Conservation (phyloP, 2,797 vertebrate genomes). For the Chanos chanos region DNA sequence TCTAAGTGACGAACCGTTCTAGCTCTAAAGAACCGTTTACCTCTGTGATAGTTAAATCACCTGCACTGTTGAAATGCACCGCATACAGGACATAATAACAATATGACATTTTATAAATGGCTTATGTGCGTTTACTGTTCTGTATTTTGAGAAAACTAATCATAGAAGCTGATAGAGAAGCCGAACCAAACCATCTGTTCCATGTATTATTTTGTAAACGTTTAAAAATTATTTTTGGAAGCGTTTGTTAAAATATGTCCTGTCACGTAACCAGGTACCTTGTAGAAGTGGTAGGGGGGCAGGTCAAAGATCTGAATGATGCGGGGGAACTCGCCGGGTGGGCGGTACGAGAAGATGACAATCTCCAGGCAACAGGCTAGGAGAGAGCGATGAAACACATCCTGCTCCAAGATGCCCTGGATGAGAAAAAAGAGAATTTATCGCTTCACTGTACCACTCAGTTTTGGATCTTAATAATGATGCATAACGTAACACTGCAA, state of each 20-base stretch:
- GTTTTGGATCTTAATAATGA: not conserved
- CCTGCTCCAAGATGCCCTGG: slow-evolving; percentile 87
- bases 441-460: not conserved
- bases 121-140: no score
- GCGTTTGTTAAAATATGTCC: not conserved
- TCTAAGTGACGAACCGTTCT: no score
- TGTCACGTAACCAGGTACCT: no score
- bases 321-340: slow-evolving; percentile 83
- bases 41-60: no score
- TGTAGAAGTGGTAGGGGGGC: slow-evolving; percentile 90
- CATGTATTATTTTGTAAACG: not conserved
- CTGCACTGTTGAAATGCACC: no score
- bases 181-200: no score
- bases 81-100: no score
- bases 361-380: slow-evolving; percentile 90
- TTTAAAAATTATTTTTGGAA: not conserved
- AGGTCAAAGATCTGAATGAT: slow-evolving; percentile 83
- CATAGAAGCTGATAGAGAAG: no score
- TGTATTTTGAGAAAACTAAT: no score
- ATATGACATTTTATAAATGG: no score
- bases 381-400: slow-evolving; percentile 88
- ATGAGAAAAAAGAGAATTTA: slow-evolving; percentile 32
- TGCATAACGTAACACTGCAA: no score
- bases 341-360: slow-evolving; percentile 85
- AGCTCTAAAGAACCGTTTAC: no score